phyloP scores from a whole-genome alignment of 2,113 vertebrate species.

The Indicator indicator region DNA sequence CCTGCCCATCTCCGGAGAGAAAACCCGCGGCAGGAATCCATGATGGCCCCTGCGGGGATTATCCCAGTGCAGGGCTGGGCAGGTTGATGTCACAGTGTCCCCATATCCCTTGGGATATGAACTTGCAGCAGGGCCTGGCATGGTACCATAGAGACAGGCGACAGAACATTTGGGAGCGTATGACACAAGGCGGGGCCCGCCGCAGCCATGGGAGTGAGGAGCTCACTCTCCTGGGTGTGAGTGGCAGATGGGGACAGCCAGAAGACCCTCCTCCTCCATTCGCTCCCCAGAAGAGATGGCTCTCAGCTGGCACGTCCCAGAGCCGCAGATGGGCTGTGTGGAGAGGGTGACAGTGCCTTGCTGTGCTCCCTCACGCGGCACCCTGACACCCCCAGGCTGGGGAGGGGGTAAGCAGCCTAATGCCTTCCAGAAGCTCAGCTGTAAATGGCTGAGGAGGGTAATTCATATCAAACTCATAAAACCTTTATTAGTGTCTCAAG shows the following conservation, averaged over 20 bases:
- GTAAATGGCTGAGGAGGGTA: conserved; percentile 65
- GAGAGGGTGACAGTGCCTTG: background rate
- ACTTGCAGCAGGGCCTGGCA: background rate
- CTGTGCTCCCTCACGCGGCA: background rate
- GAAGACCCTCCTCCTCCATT: fast-evolving
- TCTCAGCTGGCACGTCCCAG: fast-evolving
- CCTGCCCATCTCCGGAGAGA: fast-evolving
- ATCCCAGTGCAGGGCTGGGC: no score
- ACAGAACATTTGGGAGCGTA: fast-evolving
- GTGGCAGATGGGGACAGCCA: background rate
- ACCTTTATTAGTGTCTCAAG: conserved; percentile 73
- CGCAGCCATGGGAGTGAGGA: fast-evolving
- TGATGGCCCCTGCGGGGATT: background rate
- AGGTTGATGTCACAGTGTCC: background rate
- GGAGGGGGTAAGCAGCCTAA: conserved; percentile 50
- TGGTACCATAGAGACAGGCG: fast-evolving
- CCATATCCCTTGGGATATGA: background rate
- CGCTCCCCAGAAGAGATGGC: background rate
- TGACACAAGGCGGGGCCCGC: fast-evolving
- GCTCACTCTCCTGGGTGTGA: fast-evolving
- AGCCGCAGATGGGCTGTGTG: fast-evolving
- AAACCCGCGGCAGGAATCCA: background rate
- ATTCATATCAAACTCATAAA: conserved; percentile 75
- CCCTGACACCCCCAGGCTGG: background rate
- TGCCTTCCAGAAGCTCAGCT: conserved; percentile 78